phyloP scores from a whole-genome alignment of 2,888 invertebrate species.

The Pristionchus fissidentatus region DNA sequence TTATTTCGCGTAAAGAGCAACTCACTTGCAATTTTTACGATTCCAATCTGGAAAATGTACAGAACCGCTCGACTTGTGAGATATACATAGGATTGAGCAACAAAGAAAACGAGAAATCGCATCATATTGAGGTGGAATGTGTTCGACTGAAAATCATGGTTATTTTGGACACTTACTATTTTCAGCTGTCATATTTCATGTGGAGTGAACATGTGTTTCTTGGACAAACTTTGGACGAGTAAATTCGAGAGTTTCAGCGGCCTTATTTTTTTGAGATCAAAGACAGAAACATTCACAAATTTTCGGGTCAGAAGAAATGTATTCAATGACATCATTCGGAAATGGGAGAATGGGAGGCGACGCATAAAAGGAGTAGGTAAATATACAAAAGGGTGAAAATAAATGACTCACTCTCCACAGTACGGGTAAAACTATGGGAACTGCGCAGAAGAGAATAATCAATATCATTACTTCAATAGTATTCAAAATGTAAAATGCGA shows the following conservation, averaged over 20 bases:
- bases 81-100: slow-evolving; percentile 26
- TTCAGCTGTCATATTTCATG: no score
- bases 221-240: no score
- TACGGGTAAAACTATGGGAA: slow-evolving; percentile 13
- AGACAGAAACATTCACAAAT: no score
- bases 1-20: neutral
- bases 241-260: no score
- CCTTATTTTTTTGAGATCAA: no score
- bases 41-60: slow-evolving; percentile 8
- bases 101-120: slow-evolving; percentile 31
- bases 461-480: slow-evolving; percentile 10
- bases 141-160: slow-evolving; percentile 26
- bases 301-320: no score
- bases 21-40: neutral
- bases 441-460: neutral
- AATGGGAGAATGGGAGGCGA: no score
- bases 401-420: slow-evolving; percentile 5
- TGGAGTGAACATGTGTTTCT: no score
- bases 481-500: slow-evolving; percentile 19
- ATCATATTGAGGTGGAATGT: slow-evolving; percentile 40
- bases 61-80: slow-evolving; percentile 29
- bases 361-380: no score
- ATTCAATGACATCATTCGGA: no score
- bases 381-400: no score
- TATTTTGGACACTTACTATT: no score